Conservation (phyloP, 35 echinoderm and acorn worm genomes). For the Holothuria glaberrima region DNA sequence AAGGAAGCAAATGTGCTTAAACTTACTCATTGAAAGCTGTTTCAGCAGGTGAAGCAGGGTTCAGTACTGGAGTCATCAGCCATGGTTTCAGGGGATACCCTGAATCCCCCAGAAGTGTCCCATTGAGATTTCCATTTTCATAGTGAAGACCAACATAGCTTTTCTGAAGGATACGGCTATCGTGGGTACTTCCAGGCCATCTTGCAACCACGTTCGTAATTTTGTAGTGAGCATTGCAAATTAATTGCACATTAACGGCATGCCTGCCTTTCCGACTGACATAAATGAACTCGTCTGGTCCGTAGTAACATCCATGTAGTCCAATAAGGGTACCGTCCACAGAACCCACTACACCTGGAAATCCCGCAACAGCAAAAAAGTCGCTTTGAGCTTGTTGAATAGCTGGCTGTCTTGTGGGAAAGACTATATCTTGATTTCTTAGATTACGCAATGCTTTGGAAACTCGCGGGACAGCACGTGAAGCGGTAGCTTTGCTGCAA, state of each 20-base stretch:
- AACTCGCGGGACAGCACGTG: slow-evolving; percentile 59
- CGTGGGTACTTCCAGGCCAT: slow-evolving; percentile 33
- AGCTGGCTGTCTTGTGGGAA: slow-evolving; percentile 38
- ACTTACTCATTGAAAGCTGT: slow-evolving; percentile 22
- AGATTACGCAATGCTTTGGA: slow-evolving; percentile 44
- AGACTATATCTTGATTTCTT: slow-evolving; percentile 53
- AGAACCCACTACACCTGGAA: slow-evolving; percentile 54
- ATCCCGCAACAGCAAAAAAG: slow-evolving; percentile 46
- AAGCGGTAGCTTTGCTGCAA: slow-evolving; percentile 57
- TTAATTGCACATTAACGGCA: slow-evolving; percentile 65
- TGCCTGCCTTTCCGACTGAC: slow-evolving; percentile 71
- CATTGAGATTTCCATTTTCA: slow-evolving; percentile 9
- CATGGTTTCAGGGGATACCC: slow-evolving; percentile 34
- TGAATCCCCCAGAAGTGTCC: slow-evolving; percentile 46
- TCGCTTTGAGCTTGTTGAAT: slow-evolving; percentile 42
- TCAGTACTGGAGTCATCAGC: slow-evolving; percentile 35
- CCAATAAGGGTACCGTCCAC: slow-evolving; percentile 70
- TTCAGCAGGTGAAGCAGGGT: slow-evolving; percentile 18
- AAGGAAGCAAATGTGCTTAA: too few species aligned
- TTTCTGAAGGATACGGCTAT: slow-evolving; percentile 35
- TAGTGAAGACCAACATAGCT: slow-evolving; percentile 29
- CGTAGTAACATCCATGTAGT: slow-evolving; percentile 60
- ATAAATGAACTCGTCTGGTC: slow-evolving; percentile 40
- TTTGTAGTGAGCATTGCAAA: slow-evolving; percentile 53
- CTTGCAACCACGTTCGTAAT: slow-evolving; percentile 63